Percentiles rank a stretch among this genome's conserved stretches.
phyloP scores from a whole-genome alignment of 2,888 invertebrate species.

The Agrotis exclamationis region DNA sequence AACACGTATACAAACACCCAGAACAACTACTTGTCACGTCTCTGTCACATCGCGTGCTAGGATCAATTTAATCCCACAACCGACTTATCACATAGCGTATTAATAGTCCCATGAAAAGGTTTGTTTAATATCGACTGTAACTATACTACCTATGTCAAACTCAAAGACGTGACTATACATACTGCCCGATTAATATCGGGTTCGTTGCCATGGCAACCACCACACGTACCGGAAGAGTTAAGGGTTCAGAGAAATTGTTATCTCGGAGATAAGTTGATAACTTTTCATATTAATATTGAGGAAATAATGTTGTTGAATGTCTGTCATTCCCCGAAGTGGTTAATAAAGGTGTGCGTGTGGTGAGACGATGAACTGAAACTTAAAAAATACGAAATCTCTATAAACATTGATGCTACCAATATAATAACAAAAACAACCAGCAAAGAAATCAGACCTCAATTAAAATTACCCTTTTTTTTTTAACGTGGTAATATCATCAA shows the following conservation, averaged over 20 bases:
- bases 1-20: too few relatives aligned
- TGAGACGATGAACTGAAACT: too few relatives aligned
- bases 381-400: too few relatives aligned
- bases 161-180: constrained; percentile 11
- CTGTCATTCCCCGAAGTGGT: background rate
- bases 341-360: background rate
- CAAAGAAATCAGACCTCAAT: too few relatives aligned
- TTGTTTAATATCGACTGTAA: background rate
- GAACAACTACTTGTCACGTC: too few relatives aligned
- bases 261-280: background rate
- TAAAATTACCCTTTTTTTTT: too few relatives aligned
- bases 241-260: background rate
- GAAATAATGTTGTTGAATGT: background rate
- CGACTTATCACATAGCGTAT: too few relatives aligned
- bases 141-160: constrained; percentile 3
- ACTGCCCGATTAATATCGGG: background rate
- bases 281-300: background rate
- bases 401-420: too few relatives aligned
- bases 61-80: too few relatives aligned
- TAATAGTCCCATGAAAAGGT: background rate
- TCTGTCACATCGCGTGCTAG: too few relatives aligned
- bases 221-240: background rate
- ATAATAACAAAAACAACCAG: too few relatives aligned
- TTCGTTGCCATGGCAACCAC: constrained; percentile 8
- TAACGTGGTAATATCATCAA: too few relatives aligned